Conservation (phyloP, 2,888 invertebrate species). For the Oscheius sp. region DNA sequence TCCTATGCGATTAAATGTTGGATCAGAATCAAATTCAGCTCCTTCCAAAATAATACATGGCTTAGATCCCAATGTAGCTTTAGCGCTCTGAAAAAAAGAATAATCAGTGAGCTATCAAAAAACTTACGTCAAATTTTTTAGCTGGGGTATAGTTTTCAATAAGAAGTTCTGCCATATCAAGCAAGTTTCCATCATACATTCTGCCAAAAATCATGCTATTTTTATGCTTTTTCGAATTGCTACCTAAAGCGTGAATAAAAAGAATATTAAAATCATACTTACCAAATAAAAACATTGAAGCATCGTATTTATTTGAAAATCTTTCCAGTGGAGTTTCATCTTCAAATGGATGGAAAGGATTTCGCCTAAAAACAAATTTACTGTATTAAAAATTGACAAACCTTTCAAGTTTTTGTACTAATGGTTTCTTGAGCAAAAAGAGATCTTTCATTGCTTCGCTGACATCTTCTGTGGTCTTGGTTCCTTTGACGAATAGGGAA, state of each 20-base stretch:
- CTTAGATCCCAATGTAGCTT: conserved; percentile 85
- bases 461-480: conserved; percentile 79
- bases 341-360: conserved; percentile 90
- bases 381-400: conserved; percentile 39
- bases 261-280: conserved; percentile 4
- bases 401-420: conserved; percentile 65
- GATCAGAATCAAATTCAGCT: conserved; percentile 86
- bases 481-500: conserved; percentile 77
- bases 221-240: conserved; percentile 86
- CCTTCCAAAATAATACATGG: conserved; percentile 93
- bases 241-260: conserved; percentile 74
- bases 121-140: conserved; percentile 62
- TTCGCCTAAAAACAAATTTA: conserved; percentile 57
- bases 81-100: conserved; percentile 77
- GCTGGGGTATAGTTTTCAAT: conserved; percentile 84
- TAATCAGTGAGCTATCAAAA: background rate
- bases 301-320: conserved; percentile 84
- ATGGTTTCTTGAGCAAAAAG: conserved; percentile 68
- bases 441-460: conserved; percentile 84
- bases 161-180: conserved; percentile 96
- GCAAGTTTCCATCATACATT: conserved; percentile 86
- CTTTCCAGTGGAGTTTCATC: conserved; percentile 84
- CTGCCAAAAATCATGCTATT: conserved; percentile 77
- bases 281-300: conserved; percentile 87
- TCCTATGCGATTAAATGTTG: conserved; percentile 85